Base-by-base conservation (phyloP, 2,888 invertebrate genomes). In the Ectemnius lituratus region DNA sequence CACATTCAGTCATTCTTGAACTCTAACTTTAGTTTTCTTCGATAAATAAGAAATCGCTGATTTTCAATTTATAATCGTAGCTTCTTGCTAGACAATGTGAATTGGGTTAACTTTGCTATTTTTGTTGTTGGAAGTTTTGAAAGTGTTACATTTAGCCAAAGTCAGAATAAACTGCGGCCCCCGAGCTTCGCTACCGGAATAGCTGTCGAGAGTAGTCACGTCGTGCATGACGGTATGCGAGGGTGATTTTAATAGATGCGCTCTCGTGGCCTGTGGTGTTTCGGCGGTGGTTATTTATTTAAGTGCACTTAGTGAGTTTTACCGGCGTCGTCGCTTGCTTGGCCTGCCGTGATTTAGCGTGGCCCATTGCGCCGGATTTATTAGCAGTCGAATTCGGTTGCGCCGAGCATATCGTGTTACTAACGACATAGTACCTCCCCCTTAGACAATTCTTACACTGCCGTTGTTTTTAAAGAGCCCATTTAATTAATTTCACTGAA, bases 151-250 rank as follows among this genome's bases (percentile, higher is more conserved):
- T 37, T 37, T 37, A 37, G 11, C 37, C 5, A 37, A 37, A 4
- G 37, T 37, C 37, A 11, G 37, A 37, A 37, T 37, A 37, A 37
- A 37, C 8, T 37, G 37, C 8, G 4, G 37, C 37, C 37, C 0
- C 11, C 37, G 37, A 37, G 37, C 8, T 37, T 37, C 1, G 37
- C 37, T 37, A 37, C 37, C 37, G 37, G 37, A 66, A 66, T 61
- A 20, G 37, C n/a, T 28, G 58, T 58, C 37, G 37, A n/a, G 28
- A 28, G 57, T 65, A 28, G 57, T 65, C 16, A 11, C 65, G 46
- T 60, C 65, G 46, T 60, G 60, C 37, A 23, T 58, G 58, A 14
- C 14, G 58, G 23, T 60, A 37, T 27, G 28, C 60, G 28, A 28
- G 14, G 23, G n/a, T n/a, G 28, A 60, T 28, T 60, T 60, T 28